Percentiles rank a stretch among this genome's conserved stretches.
Conservation (phyloP, 2,113 vertebrate genomes). For the Chaetodon trifascialis region DNA sequence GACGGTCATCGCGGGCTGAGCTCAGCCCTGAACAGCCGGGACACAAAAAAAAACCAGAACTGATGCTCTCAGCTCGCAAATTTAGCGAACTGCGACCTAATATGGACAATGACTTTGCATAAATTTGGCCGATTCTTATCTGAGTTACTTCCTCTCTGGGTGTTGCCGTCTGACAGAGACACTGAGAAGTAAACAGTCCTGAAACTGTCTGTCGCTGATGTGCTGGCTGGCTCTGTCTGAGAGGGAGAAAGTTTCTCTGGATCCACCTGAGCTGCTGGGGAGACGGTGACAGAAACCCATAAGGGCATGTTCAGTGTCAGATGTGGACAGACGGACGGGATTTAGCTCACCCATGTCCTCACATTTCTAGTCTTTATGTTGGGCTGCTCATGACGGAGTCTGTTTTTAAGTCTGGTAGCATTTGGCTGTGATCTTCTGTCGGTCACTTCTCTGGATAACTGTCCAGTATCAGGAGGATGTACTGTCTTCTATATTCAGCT, state of each 20-base stretch:
- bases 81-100: slow-evolving; percentile 18
- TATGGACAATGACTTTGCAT: slow-evolving; percentile 42
- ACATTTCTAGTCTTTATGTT: neutral
- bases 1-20: neutral
- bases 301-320: neutral
- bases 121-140: slow-evolving; percentile 27
- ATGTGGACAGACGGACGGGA: neutral
- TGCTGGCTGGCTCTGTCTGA: neutral
- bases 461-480: neutral
- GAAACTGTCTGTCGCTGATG: neutral
- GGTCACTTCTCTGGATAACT: neutral
- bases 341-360: neutral
- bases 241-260: neutral
- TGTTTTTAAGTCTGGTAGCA: neutral
- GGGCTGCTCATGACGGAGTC: neutral
- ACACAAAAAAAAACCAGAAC: neutral
- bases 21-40: neutral
- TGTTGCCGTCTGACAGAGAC: slow-evolving; percentile 9
- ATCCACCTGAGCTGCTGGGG: neutral
- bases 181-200: slow-evolving; percentile 14
- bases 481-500: neutral
- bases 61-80: neutral
- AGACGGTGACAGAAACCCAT: neutral
- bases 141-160: slow-evolving; percentile 19
- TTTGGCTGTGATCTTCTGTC: neutral